Evolutionary conservation across 2,888 invertebrate genomes (phyloP).

Genomic region (Nephrotoma guestfalica): DNA sequence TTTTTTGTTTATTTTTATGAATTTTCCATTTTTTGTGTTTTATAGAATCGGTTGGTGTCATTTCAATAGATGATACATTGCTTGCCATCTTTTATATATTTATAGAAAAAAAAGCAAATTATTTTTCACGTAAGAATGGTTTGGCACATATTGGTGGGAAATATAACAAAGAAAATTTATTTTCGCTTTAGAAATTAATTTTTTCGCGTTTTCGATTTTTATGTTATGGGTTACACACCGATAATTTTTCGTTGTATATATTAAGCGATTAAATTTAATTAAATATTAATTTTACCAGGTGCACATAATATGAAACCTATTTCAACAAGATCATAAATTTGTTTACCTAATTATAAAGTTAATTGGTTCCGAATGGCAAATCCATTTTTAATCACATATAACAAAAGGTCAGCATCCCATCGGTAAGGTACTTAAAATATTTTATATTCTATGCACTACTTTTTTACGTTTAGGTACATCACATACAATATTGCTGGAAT

Average conservation of each 20-base stretch:
- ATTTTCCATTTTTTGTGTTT: not conserved
- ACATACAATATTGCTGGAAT: not conserved
- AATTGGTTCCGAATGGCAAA: too few species aligned
- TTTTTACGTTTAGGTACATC: not conserved
- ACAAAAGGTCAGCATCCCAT: too few species aligned
- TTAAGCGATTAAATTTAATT: not conserved
- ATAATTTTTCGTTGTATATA: not conserved
- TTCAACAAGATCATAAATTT: too few species aligned
- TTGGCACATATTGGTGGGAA: not conserved
- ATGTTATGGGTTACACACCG: not conserved
- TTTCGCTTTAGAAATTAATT: not conserved
- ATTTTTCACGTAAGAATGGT: not conserved
- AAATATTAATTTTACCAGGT: not conserved
- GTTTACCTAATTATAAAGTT: too few species aligned
- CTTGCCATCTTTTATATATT: not conserved
- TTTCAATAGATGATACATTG: not conserved
- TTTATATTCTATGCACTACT: not conserved
- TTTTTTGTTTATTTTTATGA: not conserved
- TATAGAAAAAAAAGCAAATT: not conserved
- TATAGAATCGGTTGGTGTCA: not conserved
- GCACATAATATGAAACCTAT: not conserved
- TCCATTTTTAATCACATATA: too few species aligned
- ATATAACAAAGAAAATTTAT: not conserved
- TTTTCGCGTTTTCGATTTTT: not conserved
- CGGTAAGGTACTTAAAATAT: not conserved